A percentile compares a stretch with the other conserved stretches of the same genome.
Conservation (phyloP, 2,797 vertebrate genomes). For the Chelon labrosus region DNA sequence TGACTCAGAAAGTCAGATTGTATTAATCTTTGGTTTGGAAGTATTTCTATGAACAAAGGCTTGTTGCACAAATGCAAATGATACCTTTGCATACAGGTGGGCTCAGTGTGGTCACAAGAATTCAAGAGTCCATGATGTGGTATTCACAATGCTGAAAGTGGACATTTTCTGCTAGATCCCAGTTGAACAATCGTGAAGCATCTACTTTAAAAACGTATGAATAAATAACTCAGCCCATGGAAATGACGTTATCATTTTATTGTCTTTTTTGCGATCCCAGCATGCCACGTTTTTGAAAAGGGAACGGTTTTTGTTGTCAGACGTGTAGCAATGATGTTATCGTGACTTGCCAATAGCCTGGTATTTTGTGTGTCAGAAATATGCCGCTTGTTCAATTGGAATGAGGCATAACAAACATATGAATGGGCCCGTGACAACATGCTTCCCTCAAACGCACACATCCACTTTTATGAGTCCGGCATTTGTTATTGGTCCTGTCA, state of each 20-base stretch:
- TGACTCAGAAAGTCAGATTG: no score
- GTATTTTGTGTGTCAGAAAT: neutral
- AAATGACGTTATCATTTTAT: neutral
- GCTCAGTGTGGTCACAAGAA: neutral
- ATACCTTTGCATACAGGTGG: neutral
- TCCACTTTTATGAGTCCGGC: constrained; percentile 11
- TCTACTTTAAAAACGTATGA: no score
- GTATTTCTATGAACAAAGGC: neutral
- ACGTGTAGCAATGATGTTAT: neutral
- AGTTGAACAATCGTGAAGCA: neutral
- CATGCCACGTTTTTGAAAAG: neutral
- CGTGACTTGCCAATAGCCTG: neutral
- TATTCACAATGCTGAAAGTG: neutral
- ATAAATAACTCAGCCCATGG: neutral
- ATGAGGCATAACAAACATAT: constrained; percentile 6
- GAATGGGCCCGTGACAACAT: constrained; percentile 11
- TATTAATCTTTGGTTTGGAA: no score
- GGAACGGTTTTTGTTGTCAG: neutral
- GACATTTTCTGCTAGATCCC: neutral
- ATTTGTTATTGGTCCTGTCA: constrained; percentile 34
- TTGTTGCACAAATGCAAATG: constrained; percentile 5
- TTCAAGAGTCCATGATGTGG: neutral
- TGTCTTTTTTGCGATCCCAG: neutral
- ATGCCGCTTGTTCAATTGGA: neutral
- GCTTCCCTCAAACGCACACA: constrained; percentile 5